Evolutionary conservation across 2,113 vertebrate species (phyloP).

Genomic region (Seriola aureovittata): DNA sequence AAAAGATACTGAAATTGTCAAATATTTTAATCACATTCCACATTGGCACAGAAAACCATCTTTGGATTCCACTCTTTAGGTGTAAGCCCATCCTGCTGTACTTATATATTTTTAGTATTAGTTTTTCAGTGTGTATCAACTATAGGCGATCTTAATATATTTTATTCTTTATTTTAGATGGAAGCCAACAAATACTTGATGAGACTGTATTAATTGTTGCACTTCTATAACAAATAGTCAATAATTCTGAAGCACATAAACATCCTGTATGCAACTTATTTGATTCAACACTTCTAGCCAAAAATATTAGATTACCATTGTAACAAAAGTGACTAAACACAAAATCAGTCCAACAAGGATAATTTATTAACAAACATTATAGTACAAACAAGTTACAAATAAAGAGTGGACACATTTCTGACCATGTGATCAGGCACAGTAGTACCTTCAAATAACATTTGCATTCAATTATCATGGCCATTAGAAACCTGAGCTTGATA

Average conservation of each 20-base stretch:
- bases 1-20: not conserved
- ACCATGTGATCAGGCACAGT: slow-evolving; percentile 51
- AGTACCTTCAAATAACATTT: slow-evolving; percentile 46
- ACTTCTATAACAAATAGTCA: not conserved
- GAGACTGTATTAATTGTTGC: not conserved
- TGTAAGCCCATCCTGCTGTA: not conserved
- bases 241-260: not conserved
- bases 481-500: slow-evolving; percentile 72
- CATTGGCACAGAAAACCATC: not conserved
- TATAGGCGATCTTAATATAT: not conserved
- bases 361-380: slow-evolving; percentile 77
- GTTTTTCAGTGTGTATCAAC: not conserved
- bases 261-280: not conserved
- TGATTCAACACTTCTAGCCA: not conserved
- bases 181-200: not conserved
- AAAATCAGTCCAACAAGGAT: slow-evolving; percentile 21
- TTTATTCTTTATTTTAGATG: not conserved
- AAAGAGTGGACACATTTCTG: slow-evolving; percentile 51
- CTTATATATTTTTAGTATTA: not conserved
- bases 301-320: not conserved
- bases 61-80: not conserved
- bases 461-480: slow-evolving; percentile 47
- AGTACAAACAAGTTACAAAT: slow-evolving; percentile 71
- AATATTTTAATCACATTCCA: not conserved
- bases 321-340: slow-evolving; percentile 13